These are phyloP conservation scores for Neodiprion lecontei DNA, from an alignment of 1,140 invertebrate genomes.

Conservation along the genomic window DNA sequence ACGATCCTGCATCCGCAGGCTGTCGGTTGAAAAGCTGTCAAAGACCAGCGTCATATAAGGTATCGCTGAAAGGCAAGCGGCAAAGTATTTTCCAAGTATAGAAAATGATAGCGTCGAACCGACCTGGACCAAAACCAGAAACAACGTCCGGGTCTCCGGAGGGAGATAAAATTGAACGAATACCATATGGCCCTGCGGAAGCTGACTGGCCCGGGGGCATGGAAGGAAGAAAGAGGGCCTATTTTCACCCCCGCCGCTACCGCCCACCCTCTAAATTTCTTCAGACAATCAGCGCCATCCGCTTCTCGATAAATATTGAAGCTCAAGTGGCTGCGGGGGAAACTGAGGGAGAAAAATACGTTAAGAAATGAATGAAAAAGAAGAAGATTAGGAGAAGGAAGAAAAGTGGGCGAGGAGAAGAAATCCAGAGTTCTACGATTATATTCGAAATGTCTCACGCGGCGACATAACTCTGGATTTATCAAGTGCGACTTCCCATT, in stretches of 20 bases:
- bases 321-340: not conserved
- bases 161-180: slow-evolving; percentile 7
- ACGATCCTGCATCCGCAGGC: no score
- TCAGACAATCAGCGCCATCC: not conserved
- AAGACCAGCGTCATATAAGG: no score
- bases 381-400: not conserved
- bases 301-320: slow-evolving; percentile 1
- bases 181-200: not conserved
- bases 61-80: no score
- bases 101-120: not conserved
- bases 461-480: not conserved
- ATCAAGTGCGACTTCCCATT: not conserved
- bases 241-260: not conserved
- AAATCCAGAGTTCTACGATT: not conserved
- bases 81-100: not conserved
- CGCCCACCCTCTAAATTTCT: not conserved
- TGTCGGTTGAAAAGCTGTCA: no score
- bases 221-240: not conserved
- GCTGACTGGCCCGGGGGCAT: not conserved
- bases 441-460: not conserved
- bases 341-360: not conserved
- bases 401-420: not conserved
- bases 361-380: not conserved
- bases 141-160: not conserved
- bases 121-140: not conserved